phyloP scores from a whole-genome alignment of 2,888 invertebrate species.

The Diarsia mendica region DNA sequence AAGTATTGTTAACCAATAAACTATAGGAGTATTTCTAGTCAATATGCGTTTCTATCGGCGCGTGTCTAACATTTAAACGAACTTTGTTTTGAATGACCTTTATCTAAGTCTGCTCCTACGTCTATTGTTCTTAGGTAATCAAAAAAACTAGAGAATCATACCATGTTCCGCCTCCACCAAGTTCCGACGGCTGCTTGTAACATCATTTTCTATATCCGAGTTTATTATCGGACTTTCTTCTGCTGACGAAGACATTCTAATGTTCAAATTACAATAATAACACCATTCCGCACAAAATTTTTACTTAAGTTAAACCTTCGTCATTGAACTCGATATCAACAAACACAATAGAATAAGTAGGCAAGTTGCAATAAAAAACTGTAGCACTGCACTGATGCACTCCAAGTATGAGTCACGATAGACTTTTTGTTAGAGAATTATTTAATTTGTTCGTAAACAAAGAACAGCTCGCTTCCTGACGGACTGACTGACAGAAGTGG shows the following conservation, averaged over 20 bases:
- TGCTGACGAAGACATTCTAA: slow-evolving; percentile 77
- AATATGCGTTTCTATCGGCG: neutral
- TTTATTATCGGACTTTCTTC: slow-evolving; percentile 87
- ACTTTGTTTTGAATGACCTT: slow-evolving; percentile 40
- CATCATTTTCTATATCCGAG: slow-evolving; percentile 85
- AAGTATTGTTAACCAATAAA: neutral
- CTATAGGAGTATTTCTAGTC: slow-evolving; percentile 2
- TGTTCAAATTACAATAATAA: slow-evolving; percentile 72
- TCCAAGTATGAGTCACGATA: slow-evolving; percentile 66
- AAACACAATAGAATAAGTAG: slow-evolving; percentile 62
- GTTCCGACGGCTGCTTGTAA: slow-evolving; percentile 81
- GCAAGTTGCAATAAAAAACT: slow-evolving; percentile 41
- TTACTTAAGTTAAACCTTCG: slow-evolving; percentile 34
- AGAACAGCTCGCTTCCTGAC: slow-evolving; percentile 55
- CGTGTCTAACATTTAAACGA: slow-evolving; percentile 15
- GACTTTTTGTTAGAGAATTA: slow-evolving; percentile 58
- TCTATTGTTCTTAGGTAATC: slow-evolving; percentile 11
- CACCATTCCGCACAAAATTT: slow-evolving; percentile 67
- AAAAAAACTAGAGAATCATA: slow-evolving; percentile 58
- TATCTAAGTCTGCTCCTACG: neutral
- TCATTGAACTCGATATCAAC: slow-evolving; percentile 41
- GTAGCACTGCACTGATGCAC: slow-evolving; percentile 59
- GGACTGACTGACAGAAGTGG: slow-evolving; percentile 27
- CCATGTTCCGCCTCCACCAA: slow-evolving; percentile 81
- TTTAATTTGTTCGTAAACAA: slow-evolving; percentile 69